Percentiles rank a stretch among this genome's conserved stretches.
phyloP scores from a whole-genome alignment of 2,888 invertebrate genomes.

The Agrotis exclamationis region DNA sequence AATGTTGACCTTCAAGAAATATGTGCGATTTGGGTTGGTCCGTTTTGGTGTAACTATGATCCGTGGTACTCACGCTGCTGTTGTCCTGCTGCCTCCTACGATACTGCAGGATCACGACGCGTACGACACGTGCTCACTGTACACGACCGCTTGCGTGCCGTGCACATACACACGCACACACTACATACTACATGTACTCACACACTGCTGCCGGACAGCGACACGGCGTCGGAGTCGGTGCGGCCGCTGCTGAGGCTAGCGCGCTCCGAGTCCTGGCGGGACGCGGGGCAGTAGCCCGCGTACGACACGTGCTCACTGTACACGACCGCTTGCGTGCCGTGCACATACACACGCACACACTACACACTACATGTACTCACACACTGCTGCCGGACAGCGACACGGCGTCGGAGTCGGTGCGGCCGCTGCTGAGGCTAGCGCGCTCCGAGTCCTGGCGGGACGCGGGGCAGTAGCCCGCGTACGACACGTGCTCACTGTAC shows the following conservation, averaged over 20 bases:
- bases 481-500: slow-evolving; percentile 94
- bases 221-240: slow-evolving; percentile 97
- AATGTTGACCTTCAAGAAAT: too few species aligned
- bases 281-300: slow-evolving; percentile 96
- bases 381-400: slow-evolving; percentile 97
- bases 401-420: slow-evolving; percentile 97
- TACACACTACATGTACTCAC: slow-evolving; percentile 92
- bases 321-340: not conserved
- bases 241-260: slow-evolving; percentile 98
- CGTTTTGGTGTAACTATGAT: slow-evolving; percentile 3
- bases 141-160: not conserved
- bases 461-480: slow-evolving; percentile 97
- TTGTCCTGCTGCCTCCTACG: too few species aligned
- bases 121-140: too few species aligned
- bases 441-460: slow-evolving; percentile 99
- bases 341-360: not conserved
- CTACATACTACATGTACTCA: slow-evolving; percentile 91
- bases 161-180: not conserved
- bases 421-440: slow-evolving; percentile 97
- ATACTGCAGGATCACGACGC: too few species aligned
- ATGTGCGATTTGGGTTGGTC: not conserved
- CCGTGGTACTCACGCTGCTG: slow-evolving; percentile 4
- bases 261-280: slow-evolving; percentile 98
- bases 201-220: slow-evolving; percentile 97
- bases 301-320: too few species aligned